phyloP scores from a whole-genome alignment of 1,140 invertebrate genomes.

The Drosophila chauvacae region DNA sequence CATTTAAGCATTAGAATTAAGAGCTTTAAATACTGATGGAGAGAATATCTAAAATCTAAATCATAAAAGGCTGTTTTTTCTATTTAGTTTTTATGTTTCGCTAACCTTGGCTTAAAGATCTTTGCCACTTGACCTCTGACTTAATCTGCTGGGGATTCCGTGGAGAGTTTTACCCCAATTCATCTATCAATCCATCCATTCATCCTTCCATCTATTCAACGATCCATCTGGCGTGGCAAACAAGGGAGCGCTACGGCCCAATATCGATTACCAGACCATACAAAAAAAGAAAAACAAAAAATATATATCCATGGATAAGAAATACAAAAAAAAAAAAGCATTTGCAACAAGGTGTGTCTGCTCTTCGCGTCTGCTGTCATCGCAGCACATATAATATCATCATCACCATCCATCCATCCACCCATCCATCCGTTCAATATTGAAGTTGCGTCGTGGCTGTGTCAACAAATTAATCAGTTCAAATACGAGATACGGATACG shows the following conservation, averaged over 20 bases:
- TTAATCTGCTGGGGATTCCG: slow-evolving; percentile 9
- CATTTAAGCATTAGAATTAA: not conserved
- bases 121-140: slow-evolving; percentile 4
- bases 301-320: slow-evolving; percentile 1
- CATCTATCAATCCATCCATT: too few species aligned
- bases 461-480: slow-evolving; percentile 80
- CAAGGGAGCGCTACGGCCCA: slow-evolving; percentile 37
- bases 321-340: slow-evolving; percentile 24
- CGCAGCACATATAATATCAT: slow-evolving; percentile 27
- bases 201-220: slow-evolving; percentile 5
- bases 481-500: slow-evolving; percentile 71
- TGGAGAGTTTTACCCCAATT: not conserved
- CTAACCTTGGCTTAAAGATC: not conserved
- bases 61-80: not conserved
- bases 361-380: slow-evolving; percentile 40
- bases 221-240: slow-evolving; percentile 42
- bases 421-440: slow-evolving; percentile 19
- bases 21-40: not conserved
- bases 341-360: slow-evolving; percentile 65
- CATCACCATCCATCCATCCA: slow-evolving; percentile 22
- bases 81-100: too few species aligned
- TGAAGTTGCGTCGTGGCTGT: slow-evolving; percentile 47
- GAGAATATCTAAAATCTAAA: not conserved
- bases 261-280: slow-evolving; percentile 60
- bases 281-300: slow-evolving; percentile 10